Base-by-base conservation (phyloP, 1,140 invertebrate species). In the Aphaenogaster rudis region DNA sequence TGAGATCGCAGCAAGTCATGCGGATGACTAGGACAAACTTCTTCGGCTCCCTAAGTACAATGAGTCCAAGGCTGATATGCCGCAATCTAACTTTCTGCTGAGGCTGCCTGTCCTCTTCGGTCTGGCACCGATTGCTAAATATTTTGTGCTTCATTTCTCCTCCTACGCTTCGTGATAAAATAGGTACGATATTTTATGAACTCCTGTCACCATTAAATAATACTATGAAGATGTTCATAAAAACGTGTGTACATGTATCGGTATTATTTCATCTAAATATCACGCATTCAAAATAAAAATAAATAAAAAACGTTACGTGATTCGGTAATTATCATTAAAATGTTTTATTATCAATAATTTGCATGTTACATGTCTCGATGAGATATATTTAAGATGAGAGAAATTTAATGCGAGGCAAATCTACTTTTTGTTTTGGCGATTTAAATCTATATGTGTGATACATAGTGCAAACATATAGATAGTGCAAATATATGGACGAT, bases 21-120 rank as follows among this genome's bases (percentile, higher is more conserved):
- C 17, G n/a, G 33, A 64, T 63, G 48, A 78, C 78, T 89, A 66
- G 36, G 59, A 86, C 64, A 15, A 74, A 86, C 86, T 69, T 54
- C 59, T 66, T 87, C 54, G 86, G 80, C 85, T 85, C 90, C 85
- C 90, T 86, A 92, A 93, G 90, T 91, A 90, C 89, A 93, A 93
- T 88, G 91, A 93, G 92, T 93, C 90, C 92, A 93, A 93, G 92
- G 92, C 91, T 91, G 85, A 21, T 48, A 86, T 88, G 88, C 86
- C 85, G 90, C 87, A 88, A 92, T 89, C 71, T 77, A 84, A 91
- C 92, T 93, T 93, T 93, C 90, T 90, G 90, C 42, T 64, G 71
- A 66, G 69, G 88, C 80, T 88, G 59, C 45, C 50, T 86, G 76
- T 59, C 28, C 69, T 89, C 87, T 85, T 89, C 69, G 66, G 59